Percentiles rank a stretch among this genome's conserved stretches.
These are phyloP conservation scores for Cactoblastis cactorum DNA, from an alignment of 2,888 invertebrate genomes.

Conservation along the genomic window DNA sequence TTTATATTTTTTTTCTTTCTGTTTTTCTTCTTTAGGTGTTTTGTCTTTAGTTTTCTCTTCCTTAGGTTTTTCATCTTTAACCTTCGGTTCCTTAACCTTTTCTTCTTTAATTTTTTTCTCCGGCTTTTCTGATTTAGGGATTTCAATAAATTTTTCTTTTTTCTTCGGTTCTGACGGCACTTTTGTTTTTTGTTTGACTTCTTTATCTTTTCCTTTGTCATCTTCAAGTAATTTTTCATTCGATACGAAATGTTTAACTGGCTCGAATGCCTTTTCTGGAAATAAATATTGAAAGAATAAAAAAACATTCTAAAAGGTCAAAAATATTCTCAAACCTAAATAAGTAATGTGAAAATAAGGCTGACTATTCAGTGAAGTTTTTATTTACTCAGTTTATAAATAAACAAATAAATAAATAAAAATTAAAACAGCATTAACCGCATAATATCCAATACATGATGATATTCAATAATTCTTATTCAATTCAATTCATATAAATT, in stretches of 20 bases:
- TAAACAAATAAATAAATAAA: too few relatives aligned
- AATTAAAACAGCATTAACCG: too few relatives aligned
- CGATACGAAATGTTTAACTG: neutral
- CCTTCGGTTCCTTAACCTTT: slow-evolving; percentile 16
- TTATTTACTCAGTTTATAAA: too few relatives aligned
- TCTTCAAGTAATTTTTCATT: neutral
- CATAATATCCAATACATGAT: too few relatives aligned
- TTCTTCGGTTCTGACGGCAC: neutral
- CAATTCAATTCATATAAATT: too few relatives aligned
- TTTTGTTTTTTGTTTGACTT: neutral
- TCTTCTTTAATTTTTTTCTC: slow-evolving; percentile 3
- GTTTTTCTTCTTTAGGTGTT: neutral
- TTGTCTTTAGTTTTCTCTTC: slow-evolving; percentile 12
- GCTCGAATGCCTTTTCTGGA: neutral
- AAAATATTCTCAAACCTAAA: too few relatives aligned
- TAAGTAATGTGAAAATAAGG: too few relatives aligned
- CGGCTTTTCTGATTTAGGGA: neutral
- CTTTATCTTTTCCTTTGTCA: neutral
- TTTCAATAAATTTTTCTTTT: neutral
- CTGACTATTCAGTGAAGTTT: too few relatives aligned
- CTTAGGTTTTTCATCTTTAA: slow-evolving; percentile 13
- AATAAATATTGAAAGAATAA: too few relatives aligned
- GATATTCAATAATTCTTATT: too few relatives aligned
- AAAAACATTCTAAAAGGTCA: too few relatives aligned
- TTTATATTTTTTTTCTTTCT: too few relatives aligned